Evolutionary conservation across 2,113 vertebrate species (phyloP).

Genomic region (Rattus rattus): DNA sequence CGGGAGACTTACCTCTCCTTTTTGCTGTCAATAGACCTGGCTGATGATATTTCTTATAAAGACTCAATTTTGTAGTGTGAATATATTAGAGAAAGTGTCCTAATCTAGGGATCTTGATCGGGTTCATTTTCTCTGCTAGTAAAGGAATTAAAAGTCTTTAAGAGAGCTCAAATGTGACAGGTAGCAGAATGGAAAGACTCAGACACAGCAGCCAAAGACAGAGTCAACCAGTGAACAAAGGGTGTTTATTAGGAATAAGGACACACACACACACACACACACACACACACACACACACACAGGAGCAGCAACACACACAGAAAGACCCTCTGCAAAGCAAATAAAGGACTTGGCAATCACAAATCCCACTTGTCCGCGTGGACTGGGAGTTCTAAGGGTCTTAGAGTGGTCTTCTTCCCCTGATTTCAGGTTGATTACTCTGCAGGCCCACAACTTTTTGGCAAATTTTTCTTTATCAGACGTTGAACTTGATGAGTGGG

Average conservation of each 20-base stretch:
- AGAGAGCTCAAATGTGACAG: background rate
- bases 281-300: background rate
- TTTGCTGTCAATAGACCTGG: background rate
- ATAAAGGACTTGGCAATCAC: background rate
- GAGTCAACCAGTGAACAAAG: background rate
- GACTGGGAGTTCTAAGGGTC: background rate
- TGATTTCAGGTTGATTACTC: background rate
- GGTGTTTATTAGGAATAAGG: background rate
- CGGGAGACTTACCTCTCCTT: background rate
- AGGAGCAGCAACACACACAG: background rate
- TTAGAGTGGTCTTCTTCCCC: background rate
- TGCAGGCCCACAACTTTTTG: background rate
- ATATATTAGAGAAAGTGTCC: background rate
- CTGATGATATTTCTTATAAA: background rate
- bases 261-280: background rate
- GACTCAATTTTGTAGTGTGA: slow-evolving; percentile 30
- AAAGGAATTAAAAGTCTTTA: background rate
- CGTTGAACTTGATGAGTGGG: background rate
- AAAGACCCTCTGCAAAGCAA: background rate
- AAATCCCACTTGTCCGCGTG: no score
- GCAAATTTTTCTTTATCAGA: background rate
- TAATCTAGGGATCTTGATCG: background rate
- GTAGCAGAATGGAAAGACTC: background rate
- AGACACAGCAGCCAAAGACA: background rate
- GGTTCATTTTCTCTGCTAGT: background rate